Evolutionary conservation across 2,888 invertebrate genomes (phyloP).

Genomic region (Caenorhabditis afra): DNA sequence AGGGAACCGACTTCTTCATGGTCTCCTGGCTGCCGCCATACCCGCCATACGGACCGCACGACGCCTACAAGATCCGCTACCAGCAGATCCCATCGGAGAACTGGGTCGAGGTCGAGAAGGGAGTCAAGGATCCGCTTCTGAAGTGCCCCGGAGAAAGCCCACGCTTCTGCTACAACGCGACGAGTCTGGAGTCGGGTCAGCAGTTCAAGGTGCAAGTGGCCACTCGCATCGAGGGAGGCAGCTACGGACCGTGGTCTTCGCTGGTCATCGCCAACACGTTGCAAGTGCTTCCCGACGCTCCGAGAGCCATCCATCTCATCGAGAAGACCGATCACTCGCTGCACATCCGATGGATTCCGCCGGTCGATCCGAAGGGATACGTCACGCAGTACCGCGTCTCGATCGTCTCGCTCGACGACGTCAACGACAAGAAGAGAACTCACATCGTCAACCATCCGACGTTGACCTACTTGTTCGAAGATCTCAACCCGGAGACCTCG

Average conservation of each 20-base stretch:
- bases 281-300: conserved; percentile 79
- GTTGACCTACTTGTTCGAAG: conserved; percentile 75
- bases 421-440: conserved; percentile 69
- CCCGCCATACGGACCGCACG: conserved; percentile 81
- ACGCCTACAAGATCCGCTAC: conserved; percentile 79
- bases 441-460: conserved; percentile 77
- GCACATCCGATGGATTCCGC: conserved; percentile 79
- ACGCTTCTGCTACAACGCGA: conserved; percentile 79
- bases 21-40: conserved; percentile 81
- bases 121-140: conserved; percentile 72
- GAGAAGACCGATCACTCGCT: conserved; percentile 79
- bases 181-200: conserved; percentile 78
- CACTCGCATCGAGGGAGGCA: conserved; percentile 78
- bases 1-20: conserved; percentile 80
- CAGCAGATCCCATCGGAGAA: conserved; percentile 75
- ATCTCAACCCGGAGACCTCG: conserved; percentile 79
- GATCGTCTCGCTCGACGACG: conserved; percentile 74
- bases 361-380: conserved; percentile 73
- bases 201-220: conserved; percentile 79
- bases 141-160: conserved; percentile 77
- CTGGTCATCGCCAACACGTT: conserved; percentile 80
- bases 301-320: conserved; percentile 77
- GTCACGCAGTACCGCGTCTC: conserved; percentile 79
- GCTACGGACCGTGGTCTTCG: conserved; percentile 78
- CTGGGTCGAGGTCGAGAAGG: conserved; percentile 76